Conservation (phyloP, 2,888 invertebrate species). For the Ophion ventricosus region DNA sequence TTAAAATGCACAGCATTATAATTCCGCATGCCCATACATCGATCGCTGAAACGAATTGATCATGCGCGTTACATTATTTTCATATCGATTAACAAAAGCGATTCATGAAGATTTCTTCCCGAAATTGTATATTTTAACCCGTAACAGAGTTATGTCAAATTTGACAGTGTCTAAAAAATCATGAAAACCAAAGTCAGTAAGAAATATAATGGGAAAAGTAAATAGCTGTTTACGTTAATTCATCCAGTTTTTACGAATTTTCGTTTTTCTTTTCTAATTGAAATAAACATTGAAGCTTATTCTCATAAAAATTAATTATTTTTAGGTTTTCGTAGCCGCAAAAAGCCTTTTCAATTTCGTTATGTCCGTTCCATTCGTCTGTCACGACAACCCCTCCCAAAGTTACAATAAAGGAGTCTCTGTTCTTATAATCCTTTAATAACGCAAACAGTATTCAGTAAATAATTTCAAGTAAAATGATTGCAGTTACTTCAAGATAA, state of each 20-base stretch:
- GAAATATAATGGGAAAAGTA: no score
- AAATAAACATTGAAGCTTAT: no score
- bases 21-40: constrained; percentile 96
- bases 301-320: no score
- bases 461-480: background rate
- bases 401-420: no score
- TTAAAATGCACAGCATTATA: constrained; percentile 91
- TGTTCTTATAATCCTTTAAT: background rate
- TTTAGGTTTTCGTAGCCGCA: no score
- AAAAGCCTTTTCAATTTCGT: no score
- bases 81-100: background rate
- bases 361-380: no score
- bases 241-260: no score
- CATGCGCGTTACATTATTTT: background rate
- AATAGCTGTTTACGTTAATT: no score
- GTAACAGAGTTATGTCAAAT: background rate
- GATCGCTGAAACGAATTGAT: constrained; percentile 85
- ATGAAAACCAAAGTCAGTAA: background rate
- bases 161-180: background rate
- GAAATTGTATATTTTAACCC: background rate
- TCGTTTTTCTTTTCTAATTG: no score
- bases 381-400: no score
- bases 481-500: background rate
- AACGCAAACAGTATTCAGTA: background rate
- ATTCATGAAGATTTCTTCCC: background rate